These are phyloP conservation scores for Lordiphosa clarofinis DNA, from an alignment of 1,140 invertebrate species.

Conservation along the genomic window DNA sequence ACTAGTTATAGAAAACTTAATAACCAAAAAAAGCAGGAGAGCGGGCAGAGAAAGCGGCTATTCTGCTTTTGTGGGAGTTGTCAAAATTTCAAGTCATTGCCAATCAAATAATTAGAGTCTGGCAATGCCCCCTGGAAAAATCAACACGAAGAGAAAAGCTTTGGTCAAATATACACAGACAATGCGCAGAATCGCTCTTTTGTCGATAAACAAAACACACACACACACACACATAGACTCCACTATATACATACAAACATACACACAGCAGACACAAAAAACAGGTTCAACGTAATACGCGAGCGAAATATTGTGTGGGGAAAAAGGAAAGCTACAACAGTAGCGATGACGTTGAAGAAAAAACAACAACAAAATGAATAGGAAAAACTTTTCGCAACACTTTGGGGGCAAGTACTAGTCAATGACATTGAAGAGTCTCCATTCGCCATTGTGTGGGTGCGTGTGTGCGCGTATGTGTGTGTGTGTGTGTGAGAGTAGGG, in stretches of 20 bases:
- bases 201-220: conserved; percentile 23
- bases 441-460: conserved; percentile 8
- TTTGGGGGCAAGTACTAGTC: conserved; percentile 56
- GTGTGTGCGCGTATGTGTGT: background rate
- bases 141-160: conserved; percentile 26
- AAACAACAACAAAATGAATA: conserved; percentile 31
- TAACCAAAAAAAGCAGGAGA: no score
- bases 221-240: background rate
- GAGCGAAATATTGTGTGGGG: conserved; percentile 7
- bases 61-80: no score
- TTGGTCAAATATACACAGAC: conserved; percentile 9
- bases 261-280: conserved; percentile 46
- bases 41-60: no score
- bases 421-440: conserved; percentile 54
- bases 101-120: conserved; percentile 58
- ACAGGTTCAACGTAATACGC: conserved; percentile 39
- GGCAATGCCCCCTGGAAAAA: conserved; percentile 35
- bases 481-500: no score
- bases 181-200: conserved; percentile 56
- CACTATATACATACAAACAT: conserved; percentile 21
- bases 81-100: conserved; percentile 38
- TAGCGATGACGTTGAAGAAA: conserved; percentile 19
- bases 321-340: conserved; percentile 17
- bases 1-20: no score
- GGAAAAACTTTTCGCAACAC: conserved; percentile 42